Conservation (phyloP, 2,113 vertebrate species). For the Crotalus helleri region DNA sequence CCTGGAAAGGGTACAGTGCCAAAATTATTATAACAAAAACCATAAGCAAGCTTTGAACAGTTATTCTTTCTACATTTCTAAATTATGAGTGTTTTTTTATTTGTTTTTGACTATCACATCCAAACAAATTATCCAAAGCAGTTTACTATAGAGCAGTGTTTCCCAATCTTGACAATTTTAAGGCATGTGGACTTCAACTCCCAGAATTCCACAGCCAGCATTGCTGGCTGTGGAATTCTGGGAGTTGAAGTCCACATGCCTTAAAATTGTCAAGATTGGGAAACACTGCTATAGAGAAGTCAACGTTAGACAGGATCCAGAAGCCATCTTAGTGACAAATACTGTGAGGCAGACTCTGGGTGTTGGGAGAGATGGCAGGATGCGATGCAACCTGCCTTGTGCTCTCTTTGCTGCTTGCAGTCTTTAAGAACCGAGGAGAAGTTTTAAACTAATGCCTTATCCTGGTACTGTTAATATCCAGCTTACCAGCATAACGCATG, state of each 20-base stretch:
- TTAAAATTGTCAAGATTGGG: too few species aligned
- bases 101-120: neutral
- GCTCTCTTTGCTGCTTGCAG: neutral
- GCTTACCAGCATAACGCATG: neutral
- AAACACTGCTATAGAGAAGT: too few species aligned
- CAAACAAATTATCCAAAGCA: neutral
- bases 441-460: neutral
- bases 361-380: neutral
- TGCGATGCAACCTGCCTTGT: neutral
- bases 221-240: too few species aligned
- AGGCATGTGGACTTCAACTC: too few species aligned
- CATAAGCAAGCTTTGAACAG: neutral
- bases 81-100: neutral
- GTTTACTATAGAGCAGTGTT: neutral
- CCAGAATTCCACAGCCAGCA: too few species aligned
- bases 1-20: constrained; percentile 22
- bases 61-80: neutral
- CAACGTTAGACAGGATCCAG: neutral
- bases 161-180: too few species aligned
- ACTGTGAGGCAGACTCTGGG: neutral
- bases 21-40: neutral
- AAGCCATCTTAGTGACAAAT: neutral
- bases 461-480: neutral
- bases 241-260: too few species aligned
- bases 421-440: neutral